Conservation (phyloP, 2,113 vertebrate genomes). For the Callocephalon fimbriatum region DNA sequence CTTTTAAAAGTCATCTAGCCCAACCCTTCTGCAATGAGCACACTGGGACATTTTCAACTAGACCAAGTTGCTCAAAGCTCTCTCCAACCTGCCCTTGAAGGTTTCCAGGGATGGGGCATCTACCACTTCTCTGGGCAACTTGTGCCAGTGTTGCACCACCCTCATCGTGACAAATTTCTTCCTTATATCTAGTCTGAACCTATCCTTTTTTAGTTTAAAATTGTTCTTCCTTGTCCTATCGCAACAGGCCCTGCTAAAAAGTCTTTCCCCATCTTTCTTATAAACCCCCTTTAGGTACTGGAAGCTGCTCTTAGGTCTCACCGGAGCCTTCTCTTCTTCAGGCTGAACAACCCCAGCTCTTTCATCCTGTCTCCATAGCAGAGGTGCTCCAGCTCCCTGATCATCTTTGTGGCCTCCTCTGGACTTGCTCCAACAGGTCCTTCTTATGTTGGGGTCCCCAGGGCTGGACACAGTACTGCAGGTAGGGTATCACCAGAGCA, state of each 20-base stretch:
- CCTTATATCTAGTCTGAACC: background rate
- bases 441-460: background rate
- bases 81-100: background rate
- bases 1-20: background rate
- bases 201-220: background rate
- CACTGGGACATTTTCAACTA: background rate
- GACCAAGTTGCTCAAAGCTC: background rate
- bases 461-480: accelerated
- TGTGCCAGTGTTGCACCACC: background rate
- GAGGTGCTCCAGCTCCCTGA: background rate
- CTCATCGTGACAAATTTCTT: background rate
- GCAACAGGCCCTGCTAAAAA: accelerated
- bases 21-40: accelerated
- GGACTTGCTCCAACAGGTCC: background rate
- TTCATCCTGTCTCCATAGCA: background rate
- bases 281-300: background rate
- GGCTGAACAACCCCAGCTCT: background rate
- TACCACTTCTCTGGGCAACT: background rate
- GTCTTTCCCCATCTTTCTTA: background rate
- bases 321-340: background rate
- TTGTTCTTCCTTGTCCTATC: background rate
- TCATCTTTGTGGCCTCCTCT: background rate
- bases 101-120: background rate
- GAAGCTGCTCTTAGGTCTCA: background rate
- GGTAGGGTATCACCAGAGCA: background rate